Evolutionary conservation across 23 tunicate species (phyloP), one percentile per base, ranked within the genome.

Genomic region (Clavelina lepadiformis): DNA sequence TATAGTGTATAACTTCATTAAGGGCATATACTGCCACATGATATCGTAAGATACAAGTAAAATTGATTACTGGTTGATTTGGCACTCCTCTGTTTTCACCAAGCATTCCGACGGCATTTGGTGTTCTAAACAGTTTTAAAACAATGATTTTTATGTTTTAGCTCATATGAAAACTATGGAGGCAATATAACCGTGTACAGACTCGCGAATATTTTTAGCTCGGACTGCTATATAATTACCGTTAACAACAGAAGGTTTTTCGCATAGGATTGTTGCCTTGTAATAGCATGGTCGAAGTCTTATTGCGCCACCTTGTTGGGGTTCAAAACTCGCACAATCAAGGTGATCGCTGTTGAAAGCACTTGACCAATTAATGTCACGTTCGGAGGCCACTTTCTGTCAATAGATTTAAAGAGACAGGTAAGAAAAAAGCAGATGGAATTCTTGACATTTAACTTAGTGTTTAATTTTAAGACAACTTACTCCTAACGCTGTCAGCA

Each of bases 261-360:
- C 62, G 46, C 75, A 69, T 28, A 69, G 31, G 21, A 69, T 34
- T 31, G 75, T 52, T 31, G 52, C 53, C 29, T 4, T 53, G n/a
- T 36, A 20, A 13, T 11, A 13, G 29, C 75, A 69, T 3, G 22
- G 21, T 33, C 53, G 49, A 6, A 69, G 46, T n/a, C 8, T 3
- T 3, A 69, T 34, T 19, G 27, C 6, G 21, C 75, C 75, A 3
- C 33, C 31, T 3, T 52, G 7, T 32, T 34, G 5, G 6, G 75
- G 47, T 19, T 69, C 53, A 31, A 69, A 53, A 31, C 35, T 69
- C 4, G 33, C 75, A 26, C 75, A 69, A 33, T 69, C 63, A n/a
- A 62, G 32, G 11, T 21, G 47, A 3, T 69, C 46, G 26, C 49
- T 20, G 46, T 69, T 69, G 36, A 4, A 28, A 3, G 8, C 5